phyloP scores from a whole-genome alignment of 2,797 vertebrate species.

The Gambusia yucatana region DNA sequence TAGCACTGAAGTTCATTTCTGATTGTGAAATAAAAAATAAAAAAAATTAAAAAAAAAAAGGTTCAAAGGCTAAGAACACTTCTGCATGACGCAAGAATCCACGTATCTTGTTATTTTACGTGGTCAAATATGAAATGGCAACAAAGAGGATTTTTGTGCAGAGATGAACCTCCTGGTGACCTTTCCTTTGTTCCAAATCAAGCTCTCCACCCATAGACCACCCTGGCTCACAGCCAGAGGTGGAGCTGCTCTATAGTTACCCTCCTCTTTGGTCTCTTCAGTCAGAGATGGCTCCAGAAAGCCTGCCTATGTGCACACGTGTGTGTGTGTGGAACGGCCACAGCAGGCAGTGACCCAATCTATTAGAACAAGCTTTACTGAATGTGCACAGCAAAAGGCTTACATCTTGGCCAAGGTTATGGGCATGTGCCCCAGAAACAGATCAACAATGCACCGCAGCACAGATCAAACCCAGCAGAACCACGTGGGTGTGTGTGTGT shows the following conservation, averaged over 20 bases:
- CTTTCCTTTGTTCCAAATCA: conserved; percentile 39
- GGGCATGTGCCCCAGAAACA: conserved; percentile 62
- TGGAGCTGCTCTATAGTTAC: conserved; percentile 30
- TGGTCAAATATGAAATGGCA: conserved; percentile 14
- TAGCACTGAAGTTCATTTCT: neutral
- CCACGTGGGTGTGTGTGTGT: conserved; percentile 24
- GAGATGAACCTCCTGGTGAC: conserved; percentile 36
- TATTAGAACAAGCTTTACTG: conserved; percentile 68
- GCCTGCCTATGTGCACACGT: conserved; percentile 22
- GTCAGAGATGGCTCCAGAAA: conserved; percentile 66
- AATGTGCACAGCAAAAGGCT: conserved; percentile 61
- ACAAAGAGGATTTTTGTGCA: conserved; percentile 3
- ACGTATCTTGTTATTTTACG: neutral
- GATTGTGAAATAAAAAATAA: neutral
- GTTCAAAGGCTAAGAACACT: neutral
- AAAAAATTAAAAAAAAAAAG: neutral
- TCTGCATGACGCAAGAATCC: neutral
- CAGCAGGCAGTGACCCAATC: conserved; percentile 61
- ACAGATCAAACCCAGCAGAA: conserved; percentile 65
- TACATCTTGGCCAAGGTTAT: conserved; percentile 76
- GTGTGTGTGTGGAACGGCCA: conserved; percentile 63
- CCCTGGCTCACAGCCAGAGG: conserved; percentile 30
- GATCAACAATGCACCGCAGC: conserved; percentile 63
- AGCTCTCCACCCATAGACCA: conserved; percentile 39
- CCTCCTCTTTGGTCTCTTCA: conserved; percentile 35